Evolutionary conservation across 2,888 invertebrate species (phyloP).

Genomic region (Harpagoxenus sublaevis): DNA sequence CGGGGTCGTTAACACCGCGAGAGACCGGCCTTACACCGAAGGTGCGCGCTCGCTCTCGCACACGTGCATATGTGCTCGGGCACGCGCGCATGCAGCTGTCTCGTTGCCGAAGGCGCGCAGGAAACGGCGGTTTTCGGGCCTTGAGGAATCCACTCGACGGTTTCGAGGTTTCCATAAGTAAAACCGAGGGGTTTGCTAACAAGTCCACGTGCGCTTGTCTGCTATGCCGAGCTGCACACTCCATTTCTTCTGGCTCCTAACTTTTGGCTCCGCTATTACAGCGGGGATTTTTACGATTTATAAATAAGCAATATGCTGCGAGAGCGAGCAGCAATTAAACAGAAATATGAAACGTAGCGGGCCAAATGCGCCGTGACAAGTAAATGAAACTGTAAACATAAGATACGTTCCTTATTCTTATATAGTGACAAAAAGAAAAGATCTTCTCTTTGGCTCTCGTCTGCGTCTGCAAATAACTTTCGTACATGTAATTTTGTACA

Average conservation of each 20-base stretch:
- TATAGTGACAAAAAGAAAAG: too few relatives aligned
- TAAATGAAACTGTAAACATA: neutral
- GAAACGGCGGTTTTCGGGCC: constrained; percentile 1
- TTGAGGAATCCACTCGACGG: constrained; percentile 24
- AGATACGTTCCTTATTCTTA: neutral
- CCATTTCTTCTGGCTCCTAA: neutral
- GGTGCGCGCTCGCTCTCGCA: neutral
- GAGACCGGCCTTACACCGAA: constrained; percentile 43
- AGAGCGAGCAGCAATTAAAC: neutral
- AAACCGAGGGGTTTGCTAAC: neutral
- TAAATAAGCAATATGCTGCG: neutral
- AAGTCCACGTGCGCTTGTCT: too few relatives aligned
- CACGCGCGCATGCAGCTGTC: constrained; percentile 8
- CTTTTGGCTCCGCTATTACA: neutral
- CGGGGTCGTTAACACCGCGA: constrained; percentile 72
- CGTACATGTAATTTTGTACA: neutral
- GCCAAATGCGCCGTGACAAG: too few relatives aligned
- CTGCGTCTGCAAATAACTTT: neutral
- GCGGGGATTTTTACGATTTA: neutral
- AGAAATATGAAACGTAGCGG: neutral
- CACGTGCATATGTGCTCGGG: neutral
- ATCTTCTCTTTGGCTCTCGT: neutral
- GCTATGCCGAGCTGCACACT: neutral
- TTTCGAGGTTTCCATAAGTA: constrained; percentile 6
- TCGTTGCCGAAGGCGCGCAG: neutral